Percentiles rank a stretch among this genome's conserved stretches.
Conservation (phyloP, 2,888 invertebrate genomes). For the Teleogryllus oceanicus region DNA sequence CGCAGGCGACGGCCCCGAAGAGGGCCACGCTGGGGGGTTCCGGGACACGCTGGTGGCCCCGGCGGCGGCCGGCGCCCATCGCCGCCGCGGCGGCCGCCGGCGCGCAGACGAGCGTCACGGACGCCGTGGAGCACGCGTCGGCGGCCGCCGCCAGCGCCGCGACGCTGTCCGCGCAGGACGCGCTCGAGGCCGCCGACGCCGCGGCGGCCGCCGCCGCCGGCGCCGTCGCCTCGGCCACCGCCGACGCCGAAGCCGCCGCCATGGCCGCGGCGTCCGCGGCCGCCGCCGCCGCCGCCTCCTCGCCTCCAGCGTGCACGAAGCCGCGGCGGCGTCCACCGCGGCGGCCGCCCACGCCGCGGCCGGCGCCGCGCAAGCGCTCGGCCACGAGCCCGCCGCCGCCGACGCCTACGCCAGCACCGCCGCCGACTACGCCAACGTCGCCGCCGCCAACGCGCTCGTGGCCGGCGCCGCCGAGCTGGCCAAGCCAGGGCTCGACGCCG, state of each 20-base stretch:
- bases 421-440: neutral
- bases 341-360: neutral
- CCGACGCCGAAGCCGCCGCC: neutral
- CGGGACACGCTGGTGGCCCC: neutral
- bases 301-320: neutral
- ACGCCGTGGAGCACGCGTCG: neutral
- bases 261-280: conserved; percentile 25
- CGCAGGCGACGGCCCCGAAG: neutral
- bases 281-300: neutral
- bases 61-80: neutral
- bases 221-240: neutral
- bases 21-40: too few relatives aligned
- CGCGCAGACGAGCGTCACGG: neutral
- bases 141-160: neutral
- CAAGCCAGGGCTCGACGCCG: too few relatives aligned
- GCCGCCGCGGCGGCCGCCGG: neutral
- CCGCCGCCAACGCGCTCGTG: neutral
- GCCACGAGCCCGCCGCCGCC: neutral
- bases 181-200: neutral
- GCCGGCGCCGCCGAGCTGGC: too few relatives aligned
- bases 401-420: neutral
- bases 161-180: neutral
- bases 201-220: conserved; percentile 21
- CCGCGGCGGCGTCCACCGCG: neutral
- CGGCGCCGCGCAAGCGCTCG: neutral